Base-by-base conservation (phyloP, 64 coral and sea anemone genomes). In the Hydrozoanthus tunicans region DNA sequence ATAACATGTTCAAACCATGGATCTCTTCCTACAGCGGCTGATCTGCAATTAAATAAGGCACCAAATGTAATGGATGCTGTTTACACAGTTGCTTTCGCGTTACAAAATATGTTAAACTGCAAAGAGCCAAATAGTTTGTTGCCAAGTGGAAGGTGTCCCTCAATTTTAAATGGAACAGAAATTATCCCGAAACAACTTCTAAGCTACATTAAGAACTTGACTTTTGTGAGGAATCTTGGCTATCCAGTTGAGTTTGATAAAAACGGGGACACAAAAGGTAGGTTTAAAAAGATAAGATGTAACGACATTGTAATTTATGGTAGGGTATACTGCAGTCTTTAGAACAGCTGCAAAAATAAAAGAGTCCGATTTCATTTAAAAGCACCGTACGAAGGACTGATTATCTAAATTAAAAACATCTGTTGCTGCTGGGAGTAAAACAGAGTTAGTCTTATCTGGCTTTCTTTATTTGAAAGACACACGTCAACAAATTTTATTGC, bases 31-130 rank as follows among this genome's bases (percentile, higher is more conserved):
- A 95, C 76, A 9, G 94, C 94, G 6, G 69, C 52, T 3, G 15
- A 53, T 7, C 23, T 99, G 4, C 94, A 95, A 56, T 61, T 95
- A 14, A 99, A 95, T 61, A 99, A 99, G 53, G 89, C 94, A 1
- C 82, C 97, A 0, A 99, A 99, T 17, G 97, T 99, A 2, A 99
- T 99, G 97, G 97, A 99, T 32, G 93, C 94, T 8, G 97, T 99
- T 17, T 94, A 99, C 32, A 52, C 97, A 23, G 91, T 98, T 10
- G 97, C 94, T 2, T 79, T 86, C 24, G 94, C 92, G 1, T 81
- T 99, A 24, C 73, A 99, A 1, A 85, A 79, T 5, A 91, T 99
- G 78, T 56, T 90, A 6, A 96, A 92, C 51, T 95, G 95, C 58
- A 85, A 90, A 75, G 86, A 90, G 0, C 54, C 70, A 56, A 51